A percentile compares a stretch with the other conserved stretches of the same genome.
phyloP scores from a whole-genome alignment of 1,140 invertebrate species.

The Zaprionus nigranus region DNA sequence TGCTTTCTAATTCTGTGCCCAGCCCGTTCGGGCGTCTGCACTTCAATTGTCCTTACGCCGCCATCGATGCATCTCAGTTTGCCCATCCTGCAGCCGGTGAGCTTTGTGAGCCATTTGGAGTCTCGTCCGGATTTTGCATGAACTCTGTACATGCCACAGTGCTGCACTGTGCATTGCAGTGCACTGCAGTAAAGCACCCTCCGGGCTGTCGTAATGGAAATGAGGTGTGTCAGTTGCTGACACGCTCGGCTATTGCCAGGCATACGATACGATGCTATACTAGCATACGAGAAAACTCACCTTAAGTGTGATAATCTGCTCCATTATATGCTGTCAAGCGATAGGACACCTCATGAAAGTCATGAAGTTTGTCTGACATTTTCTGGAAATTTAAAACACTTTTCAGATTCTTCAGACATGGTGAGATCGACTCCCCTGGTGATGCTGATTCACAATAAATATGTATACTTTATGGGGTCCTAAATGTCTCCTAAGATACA shows the following conservation, averaged over 20 bases:
- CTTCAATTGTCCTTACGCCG: slow-evolving; percentile 70
- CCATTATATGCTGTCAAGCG: not conserved
- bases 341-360: not conserved
- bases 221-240: slow-evolving; percentile 5
- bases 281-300: not conserved
- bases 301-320: slow-evolving; percentile 1
- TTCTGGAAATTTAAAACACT: not conserved
- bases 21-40: slow-evolving; percentile 7
- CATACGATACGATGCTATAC: not conserved
- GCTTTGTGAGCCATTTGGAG: slow-evolving; percentile 12
- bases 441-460: no score
- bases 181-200: slow-evolving; percentile 9
- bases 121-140: slow-evolving; percentile 13
- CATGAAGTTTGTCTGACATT: not conserved
- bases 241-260: not conserved
- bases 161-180: slow-evolving; percentile 2
- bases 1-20: slow-evolving; percentile 50
- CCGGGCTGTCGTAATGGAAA: slow-evolving; percentile 3
- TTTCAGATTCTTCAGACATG: no score
- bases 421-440: no score
- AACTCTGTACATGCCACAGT: slow-evolving; percentile 9
- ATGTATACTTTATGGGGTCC: no score
- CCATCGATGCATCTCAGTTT: slow-evolving; percentile 63
- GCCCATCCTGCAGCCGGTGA: slow-evolving; percentile 21
- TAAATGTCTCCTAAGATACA: no score